Conservation (phyloP, 2,113 vertebrate species). For the Semnornis frantzii region DNA sequence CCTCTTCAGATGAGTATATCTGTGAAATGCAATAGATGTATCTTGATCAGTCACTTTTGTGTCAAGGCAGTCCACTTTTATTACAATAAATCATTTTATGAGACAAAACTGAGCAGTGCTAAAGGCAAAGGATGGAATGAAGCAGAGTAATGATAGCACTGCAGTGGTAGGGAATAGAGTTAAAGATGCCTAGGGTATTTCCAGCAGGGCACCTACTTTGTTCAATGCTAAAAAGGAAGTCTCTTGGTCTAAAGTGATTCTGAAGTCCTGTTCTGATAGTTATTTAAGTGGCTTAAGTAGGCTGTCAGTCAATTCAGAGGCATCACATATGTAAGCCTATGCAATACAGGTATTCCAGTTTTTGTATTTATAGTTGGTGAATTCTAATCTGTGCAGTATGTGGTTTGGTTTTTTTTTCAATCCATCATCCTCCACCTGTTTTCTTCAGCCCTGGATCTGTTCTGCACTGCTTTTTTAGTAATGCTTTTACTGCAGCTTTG, state of each 20-base stretch:
- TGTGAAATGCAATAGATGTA: neutral
- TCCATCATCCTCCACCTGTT: neutral
- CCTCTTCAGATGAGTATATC: neutral
- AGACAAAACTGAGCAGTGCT: neutral
- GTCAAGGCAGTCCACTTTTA: neutral
- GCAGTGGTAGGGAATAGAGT: neutral
- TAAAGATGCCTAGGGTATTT: neutral
- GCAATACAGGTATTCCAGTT: neutral
- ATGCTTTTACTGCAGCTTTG: neutral
- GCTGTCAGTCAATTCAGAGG: neutral
- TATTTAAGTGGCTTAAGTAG: neutral
- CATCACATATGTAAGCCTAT: neutral
- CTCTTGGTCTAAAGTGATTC: neutral
- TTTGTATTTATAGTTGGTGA: neutral
- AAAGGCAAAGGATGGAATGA: neutral
- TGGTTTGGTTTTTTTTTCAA: no score
- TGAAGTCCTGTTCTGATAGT: neutral
- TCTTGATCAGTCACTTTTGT: neutral
- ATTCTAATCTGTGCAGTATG: neutral
- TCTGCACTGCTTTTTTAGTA: neutral
- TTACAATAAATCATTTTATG: neutral
- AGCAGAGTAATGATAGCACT: neutral
- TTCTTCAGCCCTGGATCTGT: neutral
- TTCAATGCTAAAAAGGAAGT: neutral
- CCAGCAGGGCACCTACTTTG: neutral